These are phyloP conservation scores for Agrochola litura DNA, from an alignment of 2,888 invertebrate species.

Conservation along the genomic window DNA sequence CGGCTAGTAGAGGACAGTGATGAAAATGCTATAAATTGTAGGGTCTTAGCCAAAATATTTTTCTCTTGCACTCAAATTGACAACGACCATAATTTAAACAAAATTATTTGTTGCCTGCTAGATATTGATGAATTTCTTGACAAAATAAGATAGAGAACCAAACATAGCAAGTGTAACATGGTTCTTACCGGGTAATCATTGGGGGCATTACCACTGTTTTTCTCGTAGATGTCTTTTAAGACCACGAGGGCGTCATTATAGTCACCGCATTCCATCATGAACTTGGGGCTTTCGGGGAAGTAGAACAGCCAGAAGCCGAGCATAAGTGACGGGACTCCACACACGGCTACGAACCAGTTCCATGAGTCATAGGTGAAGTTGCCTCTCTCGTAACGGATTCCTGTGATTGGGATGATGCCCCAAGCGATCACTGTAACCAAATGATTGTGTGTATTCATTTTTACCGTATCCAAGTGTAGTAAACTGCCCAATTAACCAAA, in stretches of 20 bases:
- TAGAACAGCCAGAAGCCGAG: constrained; percentile 93
- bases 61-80: not conserved
- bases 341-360: constrained; percentile 95
- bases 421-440: constrained; percentile 93
- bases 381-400: constrained; percentile 90
- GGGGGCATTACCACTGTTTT: constrained; percentile 93
- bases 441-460: not conserved
- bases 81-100: not conserved
- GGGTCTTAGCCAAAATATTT: too few relatives aligned
- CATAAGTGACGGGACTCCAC: constrained; percentile 93
- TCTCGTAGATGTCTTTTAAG: constrained; percentile 92
- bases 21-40: not conserved
- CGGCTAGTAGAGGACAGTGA: not conserved
- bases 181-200: constrained; percentile 93
- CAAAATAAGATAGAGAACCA: not conserved
- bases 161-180: not conserved
- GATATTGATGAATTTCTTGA: not conserved
- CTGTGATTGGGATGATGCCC: constrained; percentile 93
- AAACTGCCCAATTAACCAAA: not conserved
- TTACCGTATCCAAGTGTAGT: not conserved
- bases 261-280: constrained; percentile 95
- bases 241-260: constrained; percentile 93
- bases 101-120: not conserved
- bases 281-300: constrained; percentile 96
- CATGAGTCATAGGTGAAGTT: constrained; percentile 94